Conservation (phyloP, 1,140 invertebrate species). For the Lucilia sericata region DNA sequence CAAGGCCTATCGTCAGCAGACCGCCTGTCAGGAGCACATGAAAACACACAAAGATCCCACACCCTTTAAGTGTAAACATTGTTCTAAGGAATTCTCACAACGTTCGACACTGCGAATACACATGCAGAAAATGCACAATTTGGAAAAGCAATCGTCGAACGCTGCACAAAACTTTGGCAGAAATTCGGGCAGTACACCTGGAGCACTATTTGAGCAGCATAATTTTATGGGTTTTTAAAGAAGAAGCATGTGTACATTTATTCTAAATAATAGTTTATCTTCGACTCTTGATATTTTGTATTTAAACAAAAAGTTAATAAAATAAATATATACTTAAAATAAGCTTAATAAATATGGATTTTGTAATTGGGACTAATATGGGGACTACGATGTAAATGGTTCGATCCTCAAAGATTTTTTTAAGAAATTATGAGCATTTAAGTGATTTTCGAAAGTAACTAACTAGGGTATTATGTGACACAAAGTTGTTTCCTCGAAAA, state of each 20-base stretch:
- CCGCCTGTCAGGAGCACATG: slow-evolving; percentile 48
- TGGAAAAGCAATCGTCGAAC: slow-evolving; percentile 3
- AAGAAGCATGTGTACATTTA: neutral
- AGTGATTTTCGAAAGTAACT: no score
- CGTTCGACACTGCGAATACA: slow-evolving; percentile 46
- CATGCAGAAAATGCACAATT: slow-evolving; percentile 6
- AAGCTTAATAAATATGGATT: neutral
- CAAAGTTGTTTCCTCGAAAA: no score
- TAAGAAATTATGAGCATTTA: no score
- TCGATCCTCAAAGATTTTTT: no score
- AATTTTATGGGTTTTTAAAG: neutral
- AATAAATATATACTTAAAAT: no score
- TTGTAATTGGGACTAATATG: no score
- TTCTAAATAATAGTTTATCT: neutral
- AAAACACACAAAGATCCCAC: slow-evolving; percentile 47
- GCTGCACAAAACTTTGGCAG: neutral
- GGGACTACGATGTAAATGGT: no score
- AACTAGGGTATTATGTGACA: no score
- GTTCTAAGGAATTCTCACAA: slow-evolving; percentile 40
- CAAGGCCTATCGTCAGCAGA: slow-evolving; percentile 48
- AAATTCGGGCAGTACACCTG: neutral
- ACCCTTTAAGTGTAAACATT: slow-evolving; percentile 46
- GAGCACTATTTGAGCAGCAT: neutral
- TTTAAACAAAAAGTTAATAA: neutral
- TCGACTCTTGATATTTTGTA: neutral